Evolutionary conservation across 1,140 invertebrate genomes (phyloP).

Genomic region (Apis florea): DNA sequence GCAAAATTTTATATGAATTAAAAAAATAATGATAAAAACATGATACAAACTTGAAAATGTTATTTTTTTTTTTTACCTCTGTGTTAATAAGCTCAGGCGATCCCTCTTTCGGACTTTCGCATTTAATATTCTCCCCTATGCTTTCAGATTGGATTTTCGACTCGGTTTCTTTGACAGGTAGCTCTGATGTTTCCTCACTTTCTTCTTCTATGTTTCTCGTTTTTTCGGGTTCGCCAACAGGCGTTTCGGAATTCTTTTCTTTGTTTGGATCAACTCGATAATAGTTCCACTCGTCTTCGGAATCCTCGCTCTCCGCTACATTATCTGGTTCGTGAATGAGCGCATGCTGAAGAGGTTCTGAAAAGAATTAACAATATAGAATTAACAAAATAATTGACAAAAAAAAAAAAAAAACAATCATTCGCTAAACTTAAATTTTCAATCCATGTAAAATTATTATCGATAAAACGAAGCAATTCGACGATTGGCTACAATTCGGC

Average conservation of each 20-base stretch:
- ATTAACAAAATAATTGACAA: not conserved
- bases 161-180: conserved; percentile 5
- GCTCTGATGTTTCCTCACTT: conserved; percentile 6
- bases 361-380: conserved; percentile 40
- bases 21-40: not conserved
- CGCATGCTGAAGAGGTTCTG: conserved; percentile 73
- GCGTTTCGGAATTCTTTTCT: conserved; percentile 58
- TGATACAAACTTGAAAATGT: not conserved
- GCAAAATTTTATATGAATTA: too few species aligned
- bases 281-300: conserved; percentile 90
- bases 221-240: conserved; percentile 43
- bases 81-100: conserved; percentile 52
- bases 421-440: not conserved
- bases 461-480: too few species aligned
- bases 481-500: too few species aligned
- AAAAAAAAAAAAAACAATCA: not conserved
- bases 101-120: conserved; percentile 35
- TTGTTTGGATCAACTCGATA: conserved; percentile 83
- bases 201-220: conserved; percentile 23
- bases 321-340: conserved; percentile 82
- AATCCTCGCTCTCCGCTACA: conserved; percentile 88
- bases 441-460: too few species aligned
- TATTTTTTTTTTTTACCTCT: conserved; percentile 59
- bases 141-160: conserved; percentile 31
- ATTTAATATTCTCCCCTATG: conserved; percentile 42